Base-by-base conservation (phyloP, 2,113 vertebrate species). In the Chunga burmeisteri region DNA sequence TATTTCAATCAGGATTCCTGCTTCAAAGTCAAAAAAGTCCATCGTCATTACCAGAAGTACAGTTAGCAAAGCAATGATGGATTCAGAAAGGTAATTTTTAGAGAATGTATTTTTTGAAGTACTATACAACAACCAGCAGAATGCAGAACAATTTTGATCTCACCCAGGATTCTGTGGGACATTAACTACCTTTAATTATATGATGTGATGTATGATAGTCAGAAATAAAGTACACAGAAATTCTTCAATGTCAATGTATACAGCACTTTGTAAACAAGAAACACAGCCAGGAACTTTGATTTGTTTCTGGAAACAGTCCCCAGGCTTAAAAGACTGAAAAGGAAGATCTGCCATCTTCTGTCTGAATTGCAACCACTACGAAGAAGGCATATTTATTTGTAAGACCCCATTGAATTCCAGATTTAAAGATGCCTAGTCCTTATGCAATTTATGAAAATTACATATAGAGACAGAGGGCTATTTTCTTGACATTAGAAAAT, bases 161-260 rank as follows among this genome's bases (percentile, higher is more conserved):
- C 5, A 6, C 16, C 12, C 27, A 75, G 52, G 16, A 95, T 75
- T 97, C 85, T 86, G 47, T 86, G 85, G 90, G 93, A 94, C 78
- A 97, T 83, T 93, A 96, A 97, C 95, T 90, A 2, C 88, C 91
- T 94, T 92, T 94, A 97, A 96, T 97, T 97, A 97, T 96, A 86
- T 97, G 80, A 93, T 55, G 52, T 94, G 90, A 96, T 94, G 36
- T 84, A 91, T 95, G 86, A 96, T 73, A 92, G 85, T 93, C 80
- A 95, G 75, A 97, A 92, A 96, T 90, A 96, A 97, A 97, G 71
- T 83, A 95, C 70, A 93, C 15, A 96, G 82, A 95, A 95, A 97
- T 95, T 98, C 96, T 94, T 96, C 97, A 98, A 98, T 98, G 96
- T 97, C 97, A 98, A 84, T 66, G 55, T 86, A 95, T 96, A 97